Conservation (phyloP, 2,888 invertebrate genomes). For the Cinara cedri region DNA sequence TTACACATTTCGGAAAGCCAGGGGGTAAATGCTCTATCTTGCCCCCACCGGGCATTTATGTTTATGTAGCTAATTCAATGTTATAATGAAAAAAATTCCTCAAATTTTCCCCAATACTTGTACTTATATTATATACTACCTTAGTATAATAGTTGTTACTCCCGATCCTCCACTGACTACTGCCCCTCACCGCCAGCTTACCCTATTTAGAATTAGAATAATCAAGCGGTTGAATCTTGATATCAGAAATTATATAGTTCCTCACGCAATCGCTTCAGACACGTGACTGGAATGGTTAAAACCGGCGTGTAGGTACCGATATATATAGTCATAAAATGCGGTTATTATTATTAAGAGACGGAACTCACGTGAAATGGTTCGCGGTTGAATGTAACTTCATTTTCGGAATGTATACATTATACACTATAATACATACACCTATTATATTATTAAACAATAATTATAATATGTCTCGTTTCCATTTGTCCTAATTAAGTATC, state of each 20-base stretch:
- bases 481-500: constrained; percentile 10
- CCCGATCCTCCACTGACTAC: neutral
- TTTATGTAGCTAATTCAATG: too few relatives aligned
- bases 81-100: too few relatives aligned
- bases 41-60: too few relatives aligned
- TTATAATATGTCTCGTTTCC: constrained; percentile 1
- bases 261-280: constrained; percentile 52
- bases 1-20: too few relatives aligned
- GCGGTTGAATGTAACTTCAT: too few relatives aligned
- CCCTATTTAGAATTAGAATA: constrained; percentile 39
- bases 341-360: constrained; percentile 27
- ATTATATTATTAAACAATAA: neutral
- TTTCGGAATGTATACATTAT: neutral
- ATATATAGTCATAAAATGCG: constrained; percentile 42
- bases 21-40: too few relatives aligned
- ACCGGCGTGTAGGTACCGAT: constrained; percentile 31
- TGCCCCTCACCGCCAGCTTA: neutral
- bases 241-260: constrained; percentile 54
- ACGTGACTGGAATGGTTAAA: constrained; percentile 53
- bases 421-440: too few relatives aligned
- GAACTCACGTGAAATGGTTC: neutral
- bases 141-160: too few relatives aligned
- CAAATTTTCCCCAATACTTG: too few relatives aligned
- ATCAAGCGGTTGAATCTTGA: constrained; percentile 50
- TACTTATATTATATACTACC: too few relatives aligned